These are phyloP conservation scores for Portevinia maculata DNA, from an alignment of 2,888 invertebrate species.

Conservation along the genomic window DNA sequence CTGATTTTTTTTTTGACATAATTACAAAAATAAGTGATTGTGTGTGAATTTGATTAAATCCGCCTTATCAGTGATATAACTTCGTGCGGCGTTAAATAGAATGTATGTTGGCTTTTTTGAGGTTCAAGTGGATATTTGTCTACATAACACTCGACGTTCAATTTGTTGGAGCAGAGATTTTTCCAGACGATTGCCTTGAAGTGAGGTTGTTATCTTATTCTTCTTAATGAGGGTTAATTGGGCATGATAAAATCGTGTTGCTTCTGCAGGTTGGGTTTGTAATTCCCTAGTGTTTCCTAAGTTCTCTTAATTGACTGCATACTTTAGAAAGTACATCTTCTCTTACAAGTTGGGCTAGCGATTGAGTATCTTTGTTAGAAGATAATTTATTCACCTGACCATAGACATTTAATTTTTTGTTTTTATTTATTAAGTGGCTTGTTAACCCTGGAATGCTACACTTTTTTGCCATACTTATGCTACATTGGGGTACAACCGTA, in stretches of 20 bases:
- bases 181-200: neutral
- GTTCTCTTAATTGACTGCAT: too few species aligned
- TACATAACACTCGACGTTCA: neutral
- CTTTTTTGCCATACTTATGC: too few species aligned
- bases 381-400: too few species aligned
- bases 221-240: conserved; percentile 1
- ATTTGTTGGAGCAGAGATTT: neutral
- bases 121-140: neutral
- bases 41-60: neutral
- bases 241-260: neutral
- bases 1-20: neutral
- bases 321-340: too few species aligned
- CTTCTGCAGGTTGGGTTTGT: too few species aligned
- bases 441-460: too few species aligned
- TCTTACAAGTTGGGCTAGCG: too few species aligned
- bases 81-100: neutral
- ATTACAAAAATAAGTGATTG: neutral
- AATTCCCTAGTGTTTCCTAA: too few species aligned
- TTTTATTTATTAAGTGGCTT: too few species aligned
- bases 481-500: too few species aligned
- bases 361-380: too few species aligned
- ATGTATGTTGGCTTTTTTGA: neutral
- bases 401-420: too few species aligned
- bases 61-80: neutral
- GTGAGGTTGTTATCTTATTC: neutral